Evolutionary conservation across 2,888 invertebrate genomes (phyloP).

Genomic region (Hemithea aestivaria): DNA sequence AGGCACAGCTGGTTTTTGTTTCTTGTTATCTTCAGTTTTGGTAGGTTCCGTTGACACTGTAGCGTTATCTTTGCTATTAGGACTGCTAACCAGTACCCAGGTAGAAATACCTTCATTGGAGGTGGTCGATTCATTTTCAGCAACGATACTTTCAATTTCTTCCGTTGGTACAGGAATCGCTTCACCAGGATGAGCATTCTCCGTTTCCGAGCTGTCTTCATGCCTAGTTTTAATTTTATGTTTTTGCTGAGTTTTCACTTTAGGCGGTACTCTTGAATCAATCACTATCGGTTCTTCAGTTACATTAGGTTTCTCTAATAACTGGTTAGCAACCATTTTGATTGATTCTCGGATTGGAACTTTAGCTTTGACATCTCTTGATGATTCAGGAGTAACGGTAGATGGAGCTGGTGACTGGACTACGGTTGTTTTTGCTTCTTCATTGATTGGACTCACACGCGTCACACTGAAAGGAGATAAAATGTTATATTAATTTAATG

Average conservation of each 20-base stretch:
- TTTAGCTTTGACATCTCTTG: constrained; percentile 63
- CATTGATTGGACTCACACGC: constrained; percentile 17
- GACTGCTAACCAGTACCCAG: constrained; percentile 84
- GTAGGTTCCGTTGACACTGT: constrained; percentile 60
- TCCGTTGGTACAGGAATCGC: constrained; percentile 83
- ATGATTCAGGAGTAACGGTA: constrained; percentile 34
- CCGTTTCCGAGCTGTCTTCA: constrained; percentile 55
- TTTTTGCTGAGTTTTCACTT: constrained; percentile 76
- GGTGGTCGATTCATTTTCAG: constrained; percentile 66
- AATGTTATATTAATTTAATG: constrained; percentile 5
- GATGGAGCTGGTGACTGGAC: constrained; percentile 21
- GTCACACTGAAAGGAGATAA: constrained; percentile 37
- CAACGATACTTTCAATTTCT: constrained; percentile 76
- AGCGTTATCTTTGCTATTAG: constrained; percentile 46
- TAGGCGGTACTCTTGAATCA: constrained; percentile 82
- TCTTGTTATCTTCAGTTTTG: constrained; percentile 56
- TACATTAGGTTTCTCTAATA: constrained; percentile 68
- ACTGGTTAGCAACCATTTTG: constrained; percentile 78
- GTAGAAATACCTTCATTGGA: constrained; percentile 85
- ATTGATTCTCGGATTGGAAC: constrained; percentile 77
- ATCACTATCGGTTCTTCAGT: constrained; percentile 61
- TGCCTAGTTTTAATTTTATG: constrained; percentile 64
- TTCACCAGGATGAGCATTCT: constrained; percentile 81
- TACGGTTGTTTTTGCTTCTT: constrained; percentile 19
- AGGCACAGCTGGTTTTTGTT: constrained; percentile 47